Evolutionary conservation across 2,888 invertebrate species (phyloP), one percentile per base, ranked within the genome.

Genomic region (Oscheius sp.): DNA sequence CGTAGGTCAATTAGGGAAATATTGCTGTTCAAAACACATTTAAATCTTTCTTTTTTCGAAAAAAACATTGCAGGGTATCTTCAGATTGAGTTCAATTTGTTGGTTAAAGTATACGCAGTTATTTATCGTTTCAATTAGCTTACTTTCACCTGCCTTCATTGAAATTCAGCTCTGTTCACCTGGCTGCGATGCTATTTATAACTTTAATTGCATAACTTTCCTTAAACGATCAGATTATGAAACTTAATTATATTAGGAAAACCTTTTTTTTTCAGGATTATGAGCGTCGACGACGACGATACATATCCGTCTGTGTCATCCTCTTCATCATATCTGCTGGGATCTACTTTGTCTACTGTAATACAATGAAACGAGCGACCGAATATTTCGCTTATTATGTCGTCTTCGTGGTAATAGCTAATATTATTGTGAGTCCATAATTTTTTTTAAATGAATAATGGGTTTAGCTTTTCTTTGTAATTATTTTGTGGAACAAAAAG

Each of bases 81-180:
- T n/a, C n/a, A n/a, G n/a, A n/a, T n/a, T n/a, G n/a, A n/a, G n/a
- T n/a, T n/a, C n/a, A n/a, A n/a, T n/a, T n/a, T n/a, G n/a, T n/a
- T n/a, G n/a, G n/a, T n/a, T n/a, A n/a, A n/a, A n/a, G n/a, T n/a
- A n/a, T n/a, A n/a, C n/a, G n/a, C n/a, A n/a, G n/a, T n/a, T n/a
- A n/a, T n/a, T 44, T 59, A 59, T 59, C 59, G 24, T 30, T 28
- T 59, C 41, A 41, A 59, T 59, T 44, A 28, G 28, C 54, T 54
- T 44, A 59, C 59, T 59, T 59, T 59, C 59, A 36, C 12, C 47
- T 5, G n/a, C 12, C 24, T n/a, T 22, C 57, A 12, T 44, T 41
- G 24, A n/a, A n/a, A n/a, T n/a, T n/a, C n/a, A n/a, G n/a, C n/a
- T n/a, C n/a, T n/a, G n/a, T n/a, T n/a, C n/a, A n/a, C n/a, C n/a